These are phyloP conservation scores for Elanus axillaris DNA, from an alignment of 2,113 vertebrate genomes.

Conservation along the genomic window DNA sequence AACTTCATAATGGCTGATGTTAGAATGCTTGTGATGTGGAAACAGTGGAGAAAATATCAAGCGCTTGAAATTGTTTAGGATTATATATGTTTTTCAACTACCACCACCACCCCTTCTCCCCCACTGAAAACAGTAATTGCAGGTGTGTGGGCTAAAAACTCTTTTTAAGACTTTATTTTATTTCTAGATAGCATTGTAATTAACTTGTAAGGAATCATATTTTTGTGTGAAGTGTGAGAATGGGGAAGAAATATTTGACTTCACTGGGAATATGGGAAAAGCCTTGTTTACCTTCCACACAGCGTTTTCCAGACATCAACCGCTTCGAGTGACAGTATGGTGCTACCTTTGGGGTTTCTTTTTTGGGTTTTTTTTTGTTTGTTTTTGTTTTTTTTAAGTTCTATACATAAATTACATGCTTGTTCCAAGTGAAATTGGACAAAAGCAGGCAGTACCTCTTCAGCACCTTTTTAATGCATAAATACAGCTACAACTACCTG, in stretches of 20 bases:
- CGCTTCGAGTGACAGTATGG: neutral
- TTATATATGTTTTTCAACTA: neutral
- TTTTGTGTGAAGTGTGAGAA: neutral
- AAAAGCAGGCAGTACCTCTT: neutral
- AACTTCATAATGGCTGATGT: neutral
- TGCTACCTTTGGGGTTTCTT: no score
- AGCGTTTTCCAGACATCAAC: neutral
- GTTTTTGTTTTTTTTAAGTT: neutral
- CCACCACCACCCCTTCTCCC: neutral
- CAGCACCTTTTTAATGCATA: neutral
- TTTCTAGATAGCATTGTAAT: neutral
- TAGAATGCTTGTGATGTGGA: neutral
- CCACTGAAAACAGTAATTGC: neutral
- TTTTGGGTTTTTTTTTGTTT: no score
- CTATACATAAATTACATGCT: neutral
- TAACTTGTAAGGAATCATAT: neutral
- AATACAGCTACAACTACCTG: neutral
- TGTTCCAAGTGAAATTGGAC: neutral
- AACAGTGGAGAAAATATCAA: neutral
- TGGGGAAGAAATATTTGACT: neutral
- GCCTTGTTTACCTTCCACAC: neutral
- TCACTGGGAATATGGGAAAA: neutral
- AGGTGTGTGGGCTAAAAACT: neutral
- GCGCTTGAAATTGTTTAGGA: neutral
- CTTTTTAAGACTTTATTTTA: neutral